A percentile compares a stretch with the other conserved stretches of the same genome.
Conservation (phyloP, 2,797 vertebrate species). For the Siniperca undulata region DNA sequence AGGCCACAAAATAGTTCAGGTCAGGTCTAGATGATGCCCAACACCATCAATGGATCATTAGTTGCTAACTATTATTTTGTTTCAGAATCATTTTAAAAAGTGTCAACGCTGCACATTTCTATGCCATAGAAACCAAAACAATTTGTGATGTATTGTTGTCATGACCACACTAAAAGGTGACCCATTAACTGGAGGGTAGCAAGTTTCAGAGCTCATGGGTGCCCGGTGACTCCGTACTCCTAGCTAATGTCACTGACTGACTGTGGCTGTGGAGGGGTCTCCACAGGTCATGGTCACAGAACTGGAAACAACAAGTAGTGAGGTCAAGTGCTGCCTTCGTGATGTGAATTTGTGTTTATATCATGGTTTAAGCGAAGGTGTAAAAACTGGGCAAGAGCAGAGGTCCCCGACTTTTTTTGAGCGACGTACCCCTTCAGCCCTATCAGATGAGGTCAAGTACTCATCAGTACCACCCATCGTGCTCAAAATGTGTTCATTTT, state of each 20-base stretch:
- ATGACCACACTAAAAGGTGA: constrained; percentile 11
- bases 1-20: constrained; percentile 8
- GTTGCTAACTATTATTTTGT: neutral
- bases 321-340: constrained; percentile 24
- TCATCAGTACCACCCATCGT: neutral
- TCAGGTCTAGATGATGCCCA: constrained; percentile 18
- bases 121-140: neutral
- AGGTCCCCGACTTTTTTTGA: neutral
- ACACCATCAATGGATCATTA: neutral
- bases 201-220: neutral
- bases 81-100: neutral
- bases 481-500: too few species aligned
- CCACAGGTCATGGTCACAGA: neutral
- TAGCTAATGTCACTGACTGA: neutral
- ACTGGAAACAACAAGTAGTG: constrained; percentile 4
- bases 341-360: neutral
- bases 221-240: neutral
- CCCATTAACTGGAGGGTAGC: neutral
- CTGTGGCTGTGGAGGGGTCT: neutral
- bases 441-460: neutral
- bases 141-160: neutral
- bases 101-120: neutral
- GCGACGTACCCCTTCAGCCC: too few species aligned
- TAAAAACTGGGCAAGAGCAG: neutral
- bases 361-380: neutral